Conservation (phyloP, 2,888 invertebrate species). For the Euplagia quadripunctaria region DNA sequence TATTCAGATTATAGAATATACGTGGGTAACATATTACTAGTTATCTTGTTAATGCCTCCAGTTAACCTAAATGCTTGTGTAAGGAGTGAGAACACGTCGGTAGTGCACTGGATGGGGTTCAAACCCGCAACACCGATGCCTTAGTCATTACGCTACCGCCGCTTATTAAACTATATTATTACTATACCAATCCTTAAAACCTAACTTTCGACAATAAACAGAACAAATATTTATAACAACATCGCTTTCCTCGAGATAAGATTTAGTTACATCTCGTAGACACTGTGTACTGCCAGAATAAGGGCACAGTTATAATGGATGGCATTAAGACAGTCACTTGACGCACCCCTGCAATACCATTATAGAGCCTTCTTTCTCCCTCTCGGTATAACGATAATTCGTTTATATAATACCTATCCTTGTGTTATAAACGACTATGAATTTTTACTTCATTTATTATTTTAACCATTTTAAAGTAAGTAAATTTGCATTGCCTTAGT, state of each 20-base stretch:
- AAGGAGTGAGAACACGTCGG: too few relatives aligned
- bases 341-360: slow-evolving; percentile 85
- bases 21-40: too few relatives aligned
- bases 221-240: not conserved
- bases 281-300: slow-evolving; percentile 63
- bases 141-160: too few relatives aligned
- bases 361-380: slow-evolving; percentile 69
- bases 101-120: too few relatives aligned
- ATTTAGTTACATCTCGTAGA: slow-evolving; percentile 7
- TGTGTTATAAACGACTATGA: slow-evolving; percentile 57
- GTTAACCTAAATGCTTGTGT: too few relatives aligned
- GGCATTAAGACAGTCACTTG: slow-evolving; percentile 77
- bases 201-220: not conserved
- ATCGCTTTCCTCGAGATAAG: slow-evolving; percentile 4
- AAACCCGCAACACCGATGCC: too few relatives aligned
- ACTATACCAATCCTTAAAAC: not conserved
- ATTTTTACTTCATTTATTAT: slow-evolving; percentile 53
- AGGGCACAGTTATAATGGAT: slow-evolving; percentile 76
- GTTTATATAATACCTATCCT: slow-evolving; percentile 58
- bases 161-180: not conserved
- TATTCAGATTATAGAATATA: too few relatives aligned
- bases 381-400: slow-evolving; percentile 66
- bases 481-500: slow-evolving; percentile 46
- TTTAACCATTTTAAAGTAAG: slow-evolving; percentile 36
- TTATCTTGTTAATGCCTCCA: too few relatives aligned